A percentile compares a stretch with the other conserved stretches of the same genome.
These are phyloP conservation scores for Clarias magur DNA, from an alignment of 2,113 vertebrate species.

Conservation along the genomic window DNA sequence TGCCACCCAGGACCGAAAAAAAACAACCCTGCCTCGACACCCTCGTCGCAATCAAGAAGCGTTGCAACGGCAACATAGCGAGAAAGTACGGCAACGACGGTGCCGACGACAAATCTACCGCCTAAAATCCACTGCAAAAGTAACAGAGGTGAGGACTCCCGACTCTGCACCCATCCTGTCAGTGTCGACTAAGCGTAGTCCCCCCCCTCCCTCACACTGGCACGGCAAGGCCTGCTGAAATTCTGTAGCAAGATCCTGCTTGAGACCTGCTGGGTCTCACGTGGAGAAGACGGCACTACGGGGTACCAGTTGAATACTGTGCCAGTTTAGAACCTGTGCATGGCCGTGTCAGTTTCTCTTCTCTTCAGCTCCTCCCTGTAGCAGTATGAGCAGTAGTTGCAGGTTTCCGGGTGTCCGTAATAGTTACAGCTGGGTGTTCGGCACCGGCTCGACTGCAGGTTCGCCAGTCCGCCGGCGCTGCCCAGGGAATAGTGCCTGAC, in stretches of 20 bases:
- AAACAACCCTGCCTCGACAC: slow-evolving; percentile 57
- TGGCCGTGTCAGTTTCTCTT: slow-evolving; percentile 75
- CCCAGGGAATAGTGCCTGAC: slow-evolving; percentile 76
- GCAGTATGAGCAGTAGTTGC: slow-evolving; percentile 95
- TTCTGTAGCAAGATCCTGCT: slow-evolving; percentile 29
- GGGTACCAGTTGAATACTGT: slow-evolving; percentile 51
- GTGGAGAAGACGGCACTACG: neutral
- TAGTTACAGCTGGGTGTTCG: slow-evolving; percentile 88
- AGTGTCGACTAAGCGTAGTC: slow-evolving; percentile 21
- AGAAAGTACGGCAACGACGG: slow-evolving; percentile 41
- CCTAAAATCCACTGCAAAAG: slow-evolving; percentile 69
- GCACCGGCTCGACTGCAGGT: slow-evolving; percentile 84
- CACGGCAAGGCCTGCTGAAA: slow-evolving; percentile 22
- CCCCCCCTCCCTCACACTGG: neutral
- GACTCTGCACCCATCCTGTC: slow-evolving; percentile 39
- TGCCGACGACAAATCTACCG: slow-evolving; percentile 54
- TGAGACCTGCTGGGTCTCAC: slow-evolving; percentile 27
- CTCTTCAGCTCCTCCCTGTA: slow-evolving; percentile 87
- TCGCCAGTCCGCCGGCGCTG: slow-evolving; percentile 67
- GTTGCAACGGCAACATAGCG: slow-evolving; percentile 53
- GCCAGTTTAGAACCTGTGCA: slow-evolving; percentile 84
- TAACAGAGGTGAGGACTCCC: slow-evolving; percentile 65
- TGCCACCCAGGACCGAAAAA: neutral
- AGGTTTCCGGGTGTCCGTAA: slow-evolving; percentile 92
- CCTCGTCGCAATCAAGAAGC: slow-evolving; percentile 65